phyloP scores from a whole-genome alignment of 2,797 vertebrate species.

The Oryzias sinensis region DNA sequence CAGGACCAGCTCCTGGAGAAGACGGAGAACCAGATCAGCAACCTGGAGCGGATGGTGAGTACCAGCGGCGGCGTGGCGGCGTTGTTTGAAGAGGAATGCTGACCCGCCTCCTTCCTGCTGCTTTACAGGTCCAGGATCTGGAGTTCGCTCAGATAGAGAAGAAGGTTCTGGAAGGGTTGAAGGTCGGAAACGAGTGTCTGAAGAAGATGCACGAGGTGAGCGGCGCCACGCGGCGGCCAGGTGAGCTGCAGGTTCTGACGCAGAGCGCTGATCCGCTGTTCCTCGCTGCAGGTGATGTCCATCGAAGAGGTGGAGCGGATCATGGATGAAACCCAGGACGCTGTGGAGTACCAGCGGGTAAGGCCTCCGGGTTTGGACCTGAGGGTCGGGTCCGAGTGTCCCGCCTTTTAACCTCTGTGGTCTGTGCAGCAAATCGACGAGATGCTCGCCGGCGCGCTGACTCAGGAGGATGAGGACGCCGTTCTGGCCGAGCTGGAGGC shows the following conservation, averaged over 20 bases:
- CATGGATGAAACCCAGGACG: slow-evolving; percentile 93
- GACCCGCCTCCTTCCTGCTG: slow-evolving; percentile 40
- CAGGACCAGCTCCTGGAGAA: slow-evolving; percentile 92
- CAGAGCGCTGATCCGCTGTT: neutral
- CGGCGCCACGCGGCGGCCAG: slow-evolving; percentile 35
- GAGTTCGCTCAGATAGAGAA: slow-evolving; percentile 94
- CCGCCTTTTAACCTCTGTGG: neutral
- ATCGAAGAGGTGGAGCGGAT: slow-evolving; percentile 94
- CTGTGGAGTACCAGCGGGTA: slow-evolving; percentile 93
- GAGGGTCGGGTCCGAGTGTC: neutral
- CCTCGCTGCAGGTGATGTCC: slow-evolving; percentile 84
- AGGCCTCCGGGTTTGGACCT: slow-evolving; percentile 9
- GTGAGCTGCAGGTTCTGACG: no score
- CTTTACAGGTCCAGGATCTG: slow-evolving; percentile 81
- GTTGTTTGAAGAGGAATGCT: neutral
- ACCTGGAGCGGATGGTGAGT: slow-evolving; percentile 91
- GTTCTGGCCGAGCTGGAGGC: slow-evolving; percentile 89
- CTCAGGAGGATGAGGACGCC: slow-evolving; percentile 91
- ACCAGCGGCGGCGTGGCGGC: fast-evolving
- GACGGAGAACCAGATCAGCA: slow-evolving; percentile 93
- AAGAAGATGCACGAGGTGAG: slow-evolving; percentile 88
- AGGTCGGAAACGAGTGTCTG: slow-evolving; percentile 91
- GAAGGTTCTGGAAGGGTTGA: slow-evolving; percentile 92
- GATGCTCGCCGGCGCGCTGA: slow-evolving; percentile 86
- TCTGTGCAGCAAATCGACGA: slow-evolving; percentile 94